phyloP scores from a whole-genome alignment of 2,888 invertebrate species.

The Steromphala cineraria region DNA sequence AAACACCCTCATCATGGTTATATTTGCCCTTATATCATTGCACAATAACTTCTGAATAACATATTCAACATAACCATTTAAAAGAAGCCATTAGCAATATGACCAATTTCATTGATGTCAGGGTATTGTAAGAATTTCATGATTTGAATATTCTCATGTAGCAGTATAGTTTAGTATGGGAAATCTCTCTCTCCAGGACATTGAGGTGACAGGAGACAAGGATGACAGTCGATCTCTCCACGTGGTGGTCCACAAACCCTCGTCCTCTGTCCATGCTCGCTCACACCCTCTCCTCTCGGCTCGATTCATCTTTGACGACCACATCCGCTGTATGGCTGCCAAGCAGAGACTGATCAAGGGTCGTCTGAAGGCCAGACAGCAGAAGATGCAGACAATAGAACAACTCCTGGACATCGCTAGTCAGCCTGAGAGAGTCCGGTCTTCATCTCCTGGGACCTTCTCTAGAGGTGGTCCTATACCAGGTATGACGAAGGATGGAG shows the following conservation, averaged over 20 bases:
- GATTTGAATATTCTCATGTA: too few relatives aligned
- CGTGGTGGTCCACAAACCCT: constrained; percentile 88
- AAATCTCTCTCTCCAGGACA: constrained; percentile 80
- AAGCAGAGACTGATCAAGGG: constrained; percentile 86
- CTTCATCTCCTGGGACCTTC: constrained; percentile 30
- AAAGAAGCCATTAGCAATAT: too few relatives aligned
- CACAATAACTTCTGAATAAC: too few relatives aligned
- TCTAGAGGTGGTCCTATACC: constrained; percentile 56
- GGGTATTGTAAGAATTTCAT: too few relatives aligned
- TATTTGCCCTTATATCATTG: too few relatives aligned
- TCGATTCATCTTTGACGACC: constrained; percentile 96
- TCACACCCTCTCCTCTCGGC: constrained; percentile 71
- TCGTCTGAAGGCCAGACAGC: constrained; percentile 92
- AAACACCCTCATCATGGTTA: too few relatives aligned
- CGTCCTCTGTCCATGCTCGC: constrained; percentile 78
- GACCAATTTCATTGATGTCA: too few relatives aligned
- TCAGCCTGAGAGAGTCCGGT: constrained; percentile 32
- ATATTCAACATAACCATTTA: too few relatives aligned
- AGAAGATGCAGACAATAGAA: constrained; percentile 97
- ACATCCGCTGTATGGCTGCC: constrained; percentile 99
- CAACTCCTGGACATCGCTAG: constrained; percentile 84
- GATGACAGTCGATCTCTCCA: constrained; percentile 97
- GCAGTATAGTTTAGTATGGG: too few relatives aligned
- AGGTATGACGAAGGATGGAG: constrained; percentile 41
- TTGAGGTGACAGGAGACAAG: constrained; percentile 95